phyloP scores from a whole-genome alignment of 2,888 invertebrate genomes.

The Xestia rhomboidea region DNA sequence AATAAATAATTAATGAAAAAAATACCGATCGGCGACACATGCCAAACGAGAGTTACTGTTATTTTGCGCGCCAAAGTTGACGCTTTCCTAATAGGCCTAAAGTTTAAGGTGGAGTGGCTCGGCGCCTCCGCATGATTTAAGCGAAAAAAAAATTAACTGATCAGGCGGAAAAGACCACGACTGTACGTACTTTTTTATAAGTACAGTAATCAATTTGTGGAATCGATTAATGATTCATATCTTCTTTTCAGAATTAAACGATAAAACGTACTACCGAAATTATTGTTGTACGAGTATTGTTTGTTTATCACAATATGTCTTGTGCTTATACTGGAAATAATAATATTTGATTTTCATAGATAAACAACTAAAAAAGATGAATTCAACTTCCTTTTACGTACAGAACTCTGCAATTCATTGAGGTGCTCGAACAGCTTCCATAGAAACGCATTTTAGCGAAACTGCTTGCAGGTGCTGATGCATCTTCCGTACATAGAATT shows the following conservation, averaged over 20 bases:
- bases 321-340: not conserved
- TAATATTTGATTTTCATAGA: not conserved
- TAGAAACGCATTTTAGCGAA: not conserved
- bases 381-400: not conserved
- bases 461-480: not conserved
- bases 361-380: not conserved
- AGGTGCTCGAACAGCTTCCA: no score
- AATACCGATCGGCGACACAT: no score
- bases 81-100: no score
- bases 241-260: constrained; percentile 42
- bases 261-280: constrained; percentile 34
- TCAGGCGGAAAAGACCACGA: no score
- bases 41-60: no score
- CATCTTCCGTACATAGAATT: not conserved
- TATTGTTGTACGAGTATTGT: constrained; percentile 6
- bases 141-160: no score
- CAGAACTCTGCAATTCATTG: not conserved
- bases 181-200: constrained; percentile 5
- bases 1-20: no score
- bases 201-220: constrained; percentile 29
- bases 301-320: constrained; percentile 19
- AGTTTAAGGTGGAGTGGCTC: no score
- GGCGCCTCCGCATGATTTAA: no score
- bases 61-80: no score
- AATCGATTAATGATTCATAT: constrained; percentile 53